Percentiles rank a stretch among this genome's conserved stretches.
Evolutionary conservation across 2,797 vertebrate genomes (phyloP).

Genomic region (Nyctibius grandis): DNA sequence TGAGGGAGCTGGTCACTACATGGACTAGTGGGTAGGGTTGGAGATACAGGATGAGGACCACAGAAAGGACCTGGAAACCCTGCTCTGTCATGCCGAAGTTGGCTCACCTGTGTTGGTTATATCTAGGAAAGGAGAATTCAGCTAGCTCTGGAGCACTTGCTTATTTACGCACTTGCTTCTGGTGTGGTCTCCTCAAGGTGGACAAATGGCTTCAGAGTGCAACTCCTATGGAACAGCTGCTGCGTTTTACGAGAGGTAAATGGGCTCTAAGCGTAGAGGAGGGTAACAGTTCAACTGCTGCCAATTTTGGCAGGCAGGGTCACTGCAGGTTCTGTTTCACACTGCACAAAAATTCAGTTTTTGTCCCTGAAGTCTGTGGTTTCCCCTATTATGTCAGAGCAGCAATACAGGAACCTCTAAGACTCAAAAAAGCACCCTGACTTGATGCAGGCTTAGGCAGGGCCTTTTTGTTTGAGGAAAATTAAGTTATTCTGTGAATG

Average conservation of each 20-base stretch:
- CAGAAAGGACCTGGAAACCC: neutral
- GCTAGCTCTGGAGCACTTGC: neutral
- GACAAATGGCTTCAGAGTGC: neutral
- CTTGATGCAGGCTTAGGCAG: neutral
- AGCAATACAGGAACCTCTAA: neutral
- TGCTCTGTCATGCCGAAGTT: neutral
- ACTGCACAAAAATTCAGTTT: neutral
- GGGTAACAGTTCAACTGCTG: neutral
- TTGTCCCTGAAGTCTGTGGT: neutral
- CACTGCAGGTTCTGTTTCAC: neutral
- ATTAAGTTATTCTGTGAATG: neutral
- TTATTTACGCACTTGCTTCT: neutral
- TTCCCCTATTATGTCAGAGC: neutral
- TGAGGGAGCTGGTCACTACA: neutral
- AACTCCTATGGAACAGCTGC: neutral
- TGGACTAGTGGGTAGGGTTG: neutral
- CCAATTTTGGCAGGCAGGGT: neutral
- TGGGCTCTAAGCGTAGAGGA: neutral
- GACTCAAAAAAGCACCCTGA: neutral
- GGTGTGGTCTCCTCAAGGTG: neutral
- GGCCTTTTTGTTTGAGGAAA: neutral
- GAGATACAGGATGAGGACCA: neutral
- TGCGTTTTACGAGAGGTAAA: neutral
- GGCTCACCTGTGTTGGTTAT: accelerated
- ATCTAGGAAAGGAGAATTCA: neutral